Evolutionary conservation across 2,888 invertebrate species (phyloP), one percentile per base, ranked within the genome.

Genomic region (Unio delphinus): DNA sequence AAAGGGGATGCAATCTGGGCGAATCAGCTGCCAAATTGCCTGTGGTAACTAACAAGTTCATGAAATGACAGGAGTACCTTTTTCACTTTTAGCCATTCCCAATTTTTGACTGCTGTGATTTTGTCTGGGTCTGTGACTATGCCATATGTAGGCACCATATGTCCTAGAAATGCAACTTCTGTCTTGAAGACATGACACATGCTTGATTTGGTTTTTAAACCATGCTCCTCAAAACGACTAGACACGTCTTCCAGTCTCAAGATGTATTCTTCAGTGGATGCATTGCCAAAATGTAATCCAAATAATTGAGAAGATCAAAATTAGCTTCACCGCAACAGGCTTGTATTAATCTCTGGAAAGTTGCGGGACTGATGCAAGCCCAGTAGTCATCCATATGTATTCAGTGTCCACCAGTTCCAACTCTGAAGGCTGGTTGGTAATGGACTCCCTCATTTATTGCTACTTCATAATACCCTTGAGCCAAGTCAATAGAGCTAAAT

Each of bases 401-500:
- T 58, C 61, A 74, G 60, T 80, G 68, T 60, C 28, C 74, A 62
- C 28, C 67, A 7, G 56, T 64, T 18, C 65, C 60, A 4, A 72
- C 64, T 17, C 69, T 34, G 58, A 78, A 80, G n/a, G 83, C 82
- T 4, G 84, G 81, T 55, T 82, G 81, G 5, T 68, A 34, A 54
- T 62, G 69, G 28, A 74, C 75, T 23, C 72, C 60, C 23, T 76
- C 70, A 11, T 61, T 72, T 8, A 86, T 28, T 6, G 73, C 61
- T 20, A 81, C 69, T 58, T 81, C 78, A 69, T 76, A 78, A 63
- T 77, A 85, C 18, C 83, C 83, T 34, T 69, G 67, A 17, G 66
- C 69, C 60, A 86, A 63, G 55, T 66, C 66, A 6, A 66, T 66
- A 0, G 54, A 28, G 26, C 66, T 66, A 54, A 66, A 3, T n/a